Evolutionary conservation across 1,140 invertebrate species (phyloP).

Genomic region (Thaumetopoea pityocampa): DNA sequence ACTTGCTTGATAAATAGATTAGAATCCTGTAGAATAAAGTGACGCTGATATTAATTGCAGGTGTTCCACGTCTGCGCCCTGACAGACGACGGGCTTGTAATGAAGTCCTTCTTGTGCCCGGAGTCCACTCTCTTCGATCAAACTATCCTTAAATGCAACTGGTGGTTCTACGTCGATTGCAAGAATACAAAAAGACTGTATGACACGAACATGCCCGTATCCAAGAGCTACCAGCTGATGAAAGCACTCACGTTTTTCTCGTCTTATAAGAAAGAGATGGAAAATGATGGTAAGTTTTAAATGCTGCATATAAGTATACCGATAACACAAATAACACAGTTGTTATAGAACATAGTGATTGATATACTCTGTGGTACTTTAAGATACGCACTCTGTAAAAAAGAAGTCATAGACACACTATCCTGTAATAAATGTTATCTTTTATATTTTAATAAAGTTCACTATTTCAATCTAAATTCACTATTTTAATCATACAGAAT

Average conservation of each 20-base stretch:
- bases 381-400: too few species aligned
- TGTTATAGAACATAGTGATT: too few species aligned
- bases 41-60: slow-evolving; percentile 70
- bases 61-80: slow-evolving; percentile 93
- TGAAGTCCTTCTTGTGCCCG: slow-evolving; percentile 92
- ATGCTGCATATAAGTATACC: too few species aligned
- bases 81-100: slow-evolving; percentile 91
- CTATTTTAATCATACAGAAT: too few species aligned
- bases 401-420: too few species aligned
- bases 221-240: slow-evolving; percentile 93
- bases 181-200: slow-evolving; percentile 86
- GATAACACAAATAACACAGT: too few species aligned
- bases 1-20: too few species aligned
- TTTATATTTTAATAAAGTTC: too few species aligned
- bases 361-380: too few species aligned
- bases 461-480: too few species aligned
- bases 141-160: slow-evolving; percentile 92
- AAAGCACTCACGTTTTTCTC: slow-evolving; percentile 92
- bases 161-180: slow-evolving; percentile 95
- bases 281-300: slow-evolving; percentile 42
- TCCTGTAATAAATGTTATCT: too few species aligned
- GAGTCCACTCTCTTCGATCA: slow-evolving; percentile 93
- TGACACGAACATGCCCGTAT: slow-evolving; percentile 92
- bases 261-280: slow-evolving; percentile 82
- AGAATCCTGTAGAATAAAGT: too few species aligned